These are phyloP conservation scores for Numenius phaeopus DNA, from an alignment of 2,797 vertebrate species.

Conservation along the genomic window DNA sequence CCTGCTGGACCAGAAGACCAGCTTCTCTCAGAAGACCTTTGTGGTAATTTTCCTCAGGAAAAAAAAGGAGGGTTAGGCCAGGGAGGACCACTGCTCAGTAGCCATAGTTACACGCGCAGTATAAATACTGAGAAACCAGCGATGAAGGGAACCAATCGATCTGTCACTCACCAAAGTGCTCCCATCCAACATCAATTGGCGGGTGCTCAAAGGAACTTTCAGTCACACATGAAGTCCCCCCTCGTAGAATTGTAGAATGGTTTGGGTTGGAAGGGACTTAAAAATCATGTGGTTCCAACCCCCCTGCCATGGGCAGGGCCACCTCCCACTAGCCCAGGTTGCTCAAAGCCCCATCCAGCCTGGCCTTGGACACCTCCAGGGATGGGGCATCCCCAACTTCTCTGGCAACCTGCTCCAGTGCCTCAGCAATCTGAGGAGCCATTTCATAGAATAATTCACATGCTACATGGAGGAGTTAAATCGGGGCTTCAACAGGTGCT, in stretches of 20 bases:
- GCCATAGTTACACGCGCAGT: neutral
- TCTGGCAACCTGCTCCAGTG: neutral
- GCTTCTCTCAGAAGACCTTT: neutral
- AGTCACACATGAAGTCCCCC: accelerated
- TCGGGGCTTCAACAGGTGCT: accelerated
- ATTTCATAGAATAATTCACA: neutral
- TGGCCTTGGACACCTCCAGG: neutral
- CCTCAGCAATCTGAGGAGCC: neutral
- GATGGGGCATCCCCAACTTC: neutral
- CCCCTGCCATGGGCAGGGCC: neutral
- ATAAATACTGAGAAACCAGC: neutral
- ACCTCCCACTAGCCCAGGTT: neutral
- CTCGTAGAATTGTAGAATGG: neutral
- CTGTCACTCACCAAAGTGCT: neutral
- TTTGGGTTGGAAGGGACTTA: neutral
- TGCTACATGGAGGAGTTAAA: neutral
- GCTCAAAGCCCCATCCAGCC: neutral
- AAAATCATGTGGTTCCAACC: neutral
- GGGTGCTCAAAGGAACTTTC: neutral
- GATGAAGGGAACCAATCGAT: accelerated
- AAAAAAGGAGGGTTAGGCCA: neutral
- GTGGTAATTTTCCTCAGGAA: neutral
- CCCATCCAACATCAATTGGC: accelerated
- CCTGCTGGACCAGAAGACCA: too few relatives aligned
- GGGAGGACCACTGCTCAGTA: neutral